Base-by-base conservation (phyloP, 2,113 vertebrate species). In the Odocoileus virginianus region DNA sequence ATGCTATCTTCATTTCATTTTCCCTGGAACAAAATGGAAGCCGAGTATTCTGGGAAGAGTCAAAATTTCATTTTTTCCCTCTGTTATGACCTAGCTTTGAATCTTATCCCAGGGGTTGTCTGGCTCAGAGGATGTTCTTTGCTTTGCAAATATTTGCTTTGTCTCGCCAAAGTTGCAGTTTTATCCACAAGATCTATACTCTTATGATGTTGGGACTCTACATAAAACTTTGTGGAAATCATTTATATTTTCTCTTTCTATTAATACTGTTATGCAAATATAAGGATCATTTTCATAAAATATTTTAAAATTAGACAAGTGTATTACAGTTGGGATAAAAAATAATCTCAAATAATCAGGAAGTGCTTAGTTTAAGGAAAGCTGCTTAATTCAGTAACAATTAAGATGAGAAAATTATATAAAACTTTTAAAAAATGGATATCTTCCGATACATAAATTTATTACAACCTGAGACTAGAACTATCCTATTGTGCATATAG, bases 61-160 rank as follows among this genome's bases (percentile, higher is more conserved):
- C 28, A 85, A 30, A 36, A 43, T 61, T 58, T 85, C 54, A 27
- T 58, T 74, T 79, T 86, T 52, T 36, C 1, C 19, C 12, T 19
- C n/a, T 61, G 7, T 45, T 95, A 10, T 95, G 45, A 74, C 60
- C 85, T 58, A 21, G 43, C 76, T 94, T 92, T 92, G 54, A 97
- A 58, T 45, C 19, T 8, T 57, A n/a, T 91, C 87, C 64, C 76
- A 91, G 64, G 45, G 93, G 54, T 33, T 87, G n/a, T 87, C 30
- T 88, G 52, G 87, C 87, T 58, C 78, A 88, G 74, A 87, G 76
- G 16, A n/a, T 84, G 4, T 89, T 92, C 85, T 94, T 87, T 85
- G 30, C 55, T 85, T 95, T 85, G 67, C 52, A 96, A 93, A 91
- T 58, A 91, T 88, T 91, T 87, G 76, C 85, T 93, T 93, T 74